phyloP scores from a whole-genome alignment of 2,888 invertebrate genomes.

The Eupsilia transversa region DNA sequence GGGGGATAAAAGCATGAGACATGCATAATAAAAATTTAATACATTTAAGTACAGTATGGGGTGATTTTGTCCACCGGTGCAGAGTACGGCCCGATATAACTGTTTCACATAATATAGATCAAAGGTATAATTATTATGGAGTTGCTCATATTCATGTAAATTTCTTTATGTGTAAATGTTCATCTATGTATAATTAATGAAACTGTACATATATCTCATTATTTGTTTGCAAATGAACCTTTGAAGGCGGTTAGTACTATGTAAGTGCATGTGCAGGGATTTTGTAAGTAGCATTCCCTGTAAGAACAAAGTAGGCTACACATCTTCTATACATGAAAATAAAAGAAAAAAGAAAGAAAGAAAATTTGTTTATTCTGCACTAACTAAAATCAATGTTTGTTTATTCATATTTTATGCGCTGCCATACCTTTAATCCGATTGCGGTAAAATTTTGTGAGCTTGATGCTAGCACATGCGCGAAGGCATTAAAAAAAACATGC shows the following conservation, averaged over 20 bases:
- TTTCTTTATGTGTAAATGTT: conserved; percentile 52
- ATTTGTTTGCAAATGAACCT: neutral
- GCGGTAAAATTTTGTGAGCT: no score
- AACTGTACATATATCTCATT: neutral
- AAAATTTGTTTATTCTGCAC: no score
- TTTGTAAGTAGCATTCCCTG: neutral
- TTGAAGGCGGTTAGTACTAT: neutral
- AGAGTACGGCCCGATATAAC: conserved; percentile 64
- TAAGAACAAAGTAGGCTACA: neutral
- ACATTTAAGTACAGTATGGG: conserved; percentile 45
- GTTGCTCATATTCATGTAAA: conserved; percentile 73
- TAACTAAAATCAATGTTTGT: no score
- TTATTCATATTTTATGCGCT: no score
- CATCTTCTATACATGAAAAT: no score
- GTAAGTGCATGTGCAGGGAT: neutral
- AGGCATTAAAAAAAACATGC: no score
- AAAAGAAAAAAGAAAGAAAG: no score
- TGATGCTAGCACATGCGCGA: no score
- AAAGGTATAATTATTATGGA: conserved; percentile 77
- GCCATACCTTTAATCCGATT: no score
- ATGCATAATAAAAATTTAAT: conserved; percentile 50
- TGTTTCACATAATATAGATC: conserved; percentile 75
- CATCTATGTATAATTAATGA: conserved; percentile 21
- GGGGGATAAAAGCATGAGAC: conserved; percentile 30
- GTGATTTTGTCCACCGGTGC: conserved; percentile 60